These are phyloP conservation scores for Pyrrhia umbra DNA, from an alignment of 2,888 invertebrate genomes.

Conservation along the genomic window DNA sequence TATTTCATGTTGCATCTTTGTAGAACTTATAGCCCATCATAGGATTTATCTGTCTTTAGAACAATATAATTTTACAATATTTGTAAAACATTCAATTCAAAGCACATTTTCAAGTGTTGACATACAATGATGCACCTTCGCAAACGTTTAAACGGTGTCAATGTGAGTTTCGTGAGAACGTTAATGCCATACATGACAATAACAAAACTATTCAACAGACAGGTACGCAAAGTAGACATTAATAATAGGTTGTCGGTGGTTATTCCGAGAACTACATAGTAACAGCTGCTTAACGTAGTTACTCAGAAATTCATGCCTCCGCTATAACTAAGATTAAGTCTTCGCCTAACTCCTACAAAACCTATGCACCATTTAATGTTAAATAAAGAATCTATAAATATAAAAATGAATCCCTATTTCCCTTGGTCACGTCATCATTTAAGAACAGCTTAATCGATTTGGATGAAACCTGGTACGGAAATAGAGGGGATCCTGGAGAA, in stretches of 20 bases:
- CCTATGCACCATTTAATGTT: not conserved
- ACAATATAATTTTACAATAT: not conserved
- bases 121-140: slow-evolving; percentile 15
- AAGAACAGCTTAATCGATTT: too few relatives aligned
- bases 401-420: too few relatives aligned
- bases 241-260: slow-evolving; percentile 9
- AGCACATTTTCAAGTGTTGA: not conserved
- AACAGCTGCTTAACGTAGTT: not conserved
- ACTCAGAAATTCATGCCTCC: not conserved
- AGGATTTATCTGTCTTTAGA: too few relatives aligned
- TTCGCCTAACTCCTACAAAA: not conserved
- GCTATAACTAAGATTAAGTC: not conserved
- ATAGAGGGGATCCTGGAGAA: too few relatives aligned
- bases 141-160: slow-evolving; percentile 19
- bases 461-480: too few relatives aligned
- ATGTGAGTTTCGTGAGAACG: slow-evolving; percentile 37
- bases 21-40: too few relatives aligned
- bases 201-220: slow-evolving; percentile 32
- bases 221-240: slow-evolving; percentile 25
- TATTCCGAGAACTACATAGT: not conserved
- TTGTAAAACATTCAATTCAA: not conserved
- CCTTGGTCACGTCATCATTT: too few relatives aligned
- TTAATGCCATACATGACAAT: slow-evolving; percentile 32
- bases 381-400: not conserved
- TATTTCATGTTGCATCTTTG: not conserved